A percentile compares a stretch with the other conserved stretches of the same genome.
These are phyloP conservation scores for Melanotaenia parkinsoni DNA, from an alignment of 2,797 vertebrate species.

Conservation along the genomic window DNA sequence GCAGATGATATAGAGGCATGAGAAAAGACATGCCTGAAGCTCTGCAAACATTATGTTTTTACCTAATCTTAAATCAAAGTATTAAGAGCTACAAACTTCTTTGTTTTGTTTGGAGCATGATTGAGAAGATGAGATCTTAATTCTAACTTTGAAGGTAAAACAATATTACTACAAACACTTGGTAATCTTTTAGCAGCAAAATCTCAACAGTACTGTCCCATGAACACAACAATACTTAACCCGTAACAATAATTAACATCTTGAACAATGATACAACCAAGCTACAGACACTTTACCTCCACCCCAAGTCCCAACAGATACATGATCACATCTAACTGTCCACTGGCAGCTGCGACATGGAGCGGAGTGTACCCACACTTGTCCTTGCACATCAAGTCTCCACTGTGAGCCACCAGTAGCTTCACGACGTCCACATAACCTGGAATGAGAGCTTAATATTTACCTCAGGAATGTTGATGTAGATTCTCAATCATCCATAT, in stretches of 20 bases:
- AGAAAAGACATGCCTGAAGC: not conserved
- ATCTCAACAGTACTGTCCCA: not conserved
- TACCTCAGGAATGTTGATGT: conserved; percentile 1
- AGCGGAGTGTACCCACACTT: conserved; percentile 93
- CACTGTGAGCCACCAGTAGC: conserved; percentile 89
- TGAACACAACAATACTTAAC: too few relatives aligned
- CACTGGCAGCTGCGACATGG: conserved; percentile 91
- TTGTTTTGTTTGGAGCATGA: not conserved
- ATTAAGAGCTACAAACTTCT: not conserved
- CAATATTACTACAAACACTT: not conserved
- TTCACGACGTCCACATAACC: conserved; percentile 94
- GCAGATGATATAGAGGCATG: not conserved
- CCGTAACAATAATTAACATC: not conserved
- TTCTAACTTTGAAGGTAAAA: not conserved
- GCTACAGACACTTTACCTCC: conserved; percentile 83
- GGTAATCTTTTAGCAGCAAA: conserved; percentile 2
- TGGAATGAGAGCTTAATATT: conserved; percentile 59
- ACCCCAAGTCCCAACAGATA: conserved; percentile 89
- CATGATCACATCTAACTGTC: conserved; percentile 90
- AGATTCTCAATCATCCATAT: not conserved
- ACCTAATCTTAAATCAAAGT: not conserved
- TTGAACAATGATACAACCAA: not conserved
- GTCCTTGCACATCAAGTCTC: conserved; percentile 90
- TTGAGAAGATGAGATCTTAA: conserved; percentile 5
- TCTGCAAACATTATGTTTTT: not conserved